phyloP scores from a whole-genome alignment of 2,113 vertebrate genomes.

The Tiliqua scincoides region DNA sequence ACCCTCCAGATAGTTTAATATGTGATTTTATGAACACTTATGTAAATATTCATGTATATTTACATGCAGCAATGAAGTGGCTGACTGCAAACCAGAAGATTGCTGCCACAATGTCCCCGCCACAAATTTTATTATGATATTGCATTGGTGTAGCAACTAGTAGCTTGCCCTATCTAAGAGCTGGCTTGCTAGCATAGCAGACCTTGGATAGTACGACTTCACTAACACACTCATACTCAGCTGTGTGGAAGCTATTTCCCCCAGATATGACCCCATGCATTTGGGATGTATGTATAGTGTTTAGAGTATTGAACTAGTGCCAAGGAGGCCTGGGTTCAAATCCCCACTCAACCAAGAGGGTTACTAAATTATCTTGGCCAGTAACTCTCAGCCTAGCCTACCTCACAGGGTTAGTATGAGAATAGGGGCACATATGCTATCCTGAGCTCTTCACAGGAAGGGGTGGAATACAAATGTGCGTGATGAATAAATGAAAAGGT shows the following conservation, averaged over 20 bases:
- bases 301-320: too few species aligned
- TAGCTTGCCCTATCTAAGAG: not conserved
- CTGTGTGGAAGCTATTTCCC: not conserved
- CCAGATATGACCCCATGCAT: not conserved
- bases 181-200: not conserved
- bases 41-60: not conserved
- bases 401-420: too few species aligned
- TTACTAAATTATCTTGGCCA: too few species aligned
- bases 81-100: not conserved
- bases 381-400: too few species aligned
- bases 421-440: too few species aligned
- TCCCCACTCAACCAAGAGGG: too few species aligned
- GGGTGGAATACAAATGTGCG: too few species aligned
- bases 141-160: not conserved
- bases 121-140: too few species aligned
- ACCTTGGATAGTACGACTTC: not conserved
- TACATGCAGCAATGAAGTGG: not conserved
- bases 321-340: too few species aligned
- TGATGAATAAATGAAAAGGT: too few species aligned
- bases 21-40: not conserved
- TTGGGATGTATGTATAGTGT: too few species aligned
- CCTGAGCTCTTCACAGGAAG: too few species aligned
- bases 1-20: not conserved
- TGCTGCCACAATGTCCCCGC: not conserved
- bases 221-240: not conserved